Percentiles rank a stretch among this genome's conserved stretches.
Conservation (phyloP, 1,140 invertebrate species). For the Homalodisca vitripennis region DNA sequence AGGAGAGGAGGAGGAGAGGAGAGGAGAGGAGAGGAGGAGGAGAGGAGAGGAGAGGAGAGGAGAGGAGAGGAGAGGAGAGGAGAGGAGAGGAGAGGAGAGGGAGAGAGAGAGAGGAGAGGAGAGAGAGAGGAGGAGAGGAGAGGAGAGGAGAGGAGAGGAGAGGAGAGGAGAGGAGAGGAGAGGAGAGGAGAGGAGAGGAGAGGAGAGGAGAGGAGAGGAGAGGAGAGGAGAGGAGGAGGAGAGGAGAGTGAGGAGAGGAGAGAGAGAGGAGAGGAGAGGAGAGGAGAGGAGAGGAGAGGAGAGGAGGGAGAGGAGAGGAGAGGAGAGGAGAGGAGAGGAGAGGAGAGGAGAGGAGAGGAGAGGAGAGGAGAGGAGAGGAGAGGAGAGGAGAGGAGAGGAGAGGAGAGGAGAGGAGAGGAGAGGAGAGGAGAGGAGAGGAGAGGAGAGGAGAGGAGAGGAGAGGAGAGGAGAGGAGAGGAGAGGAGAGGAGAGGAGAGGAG, state of each 20-base stretch:
- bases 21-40: constrained; percentile 32
- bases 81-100: constrained; percentile 22
- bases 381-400: too few relatives aligned
- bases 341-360: background rate
- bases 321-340: background rate
- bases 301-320: background rate
- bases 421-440: too few relatives aligned
- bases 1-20: constrained; percentile 27
- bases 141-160: constrained; percentile 1
- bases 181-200: constrained; percentile 8
- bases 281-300: constrained; percentile 5
- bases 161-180: constrained; percentile 19
- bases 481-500: too few relatives aligned
- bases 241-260: too few relatives aligned
- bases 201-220: constrained; percentile 15
- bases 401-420: too few relatives aligned
- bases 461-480: too few relatives aligned
- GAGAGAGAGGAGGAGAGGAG: background rate
- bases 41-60: constrained; percentile 25
- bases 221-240: constrained; percentile 24
- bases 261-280: constrained; percentile 28
- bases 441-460: too few relatives aligned
- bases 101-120: constrained; percentile 14
- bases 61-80: constrained; percentile 22
- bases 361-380: too few relatives aligned